phyloP scores from a whole-genome alignment of 2,113 vertebrate species.

The Typhlomys cinereus region DNA sequence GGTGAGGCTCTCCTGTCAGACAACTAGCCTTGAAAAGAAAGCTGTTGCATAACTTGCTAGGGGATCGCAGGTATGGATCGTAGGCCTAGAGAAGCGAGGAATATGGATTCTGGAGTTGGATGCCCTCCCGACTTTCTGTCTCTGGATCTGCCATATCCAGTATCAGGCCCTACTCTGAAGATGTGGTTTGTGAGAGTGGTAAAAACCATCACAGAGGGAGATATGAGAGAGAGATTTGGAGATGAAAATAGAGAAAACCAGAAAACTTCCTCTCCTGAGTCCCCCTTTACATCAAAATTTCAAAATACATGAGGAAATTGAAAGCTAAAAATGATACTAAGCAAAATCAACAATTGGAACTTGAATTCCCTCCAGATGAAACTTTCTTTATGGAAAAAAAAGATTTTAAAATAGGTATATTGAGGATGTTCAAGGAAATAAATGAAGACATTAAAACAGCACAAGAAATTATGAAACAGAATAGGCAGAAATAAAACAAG shows the following conservation, averaged over 20 bases:
- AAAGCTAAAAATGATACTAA: slow-evolving; percentile 57
- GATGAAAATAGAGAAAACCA: neutral
- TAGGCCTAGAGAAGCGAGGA: neutral
- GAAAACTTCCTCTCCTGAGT: slow-evolving; percentile 15
- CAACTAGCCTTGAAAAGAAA: neutral
- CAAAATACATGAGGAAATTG: slow-evolving; percentile 27
- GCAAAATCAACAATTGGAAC: slow-evolving; percentile 61
- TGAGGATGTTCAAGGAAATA: slow-evolving; percentile 66
- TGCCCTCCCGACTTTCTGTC: neutral
- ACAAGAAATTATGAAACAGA: slow-evolving; percentile 66
- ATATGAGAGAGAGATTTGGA: neutral
- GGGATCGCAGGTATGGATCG: neutral
- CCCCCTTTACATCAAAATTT: slow-evolving; percentile 56
- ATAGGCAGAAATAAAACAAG: slow-evolving; percentile 68
- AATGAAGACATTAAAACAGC: slow-evolving; percentile 62
- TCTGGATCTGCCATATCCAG: neutral
- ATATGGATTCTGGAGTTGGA: neutral
- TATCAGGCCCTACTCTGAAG: neutral
- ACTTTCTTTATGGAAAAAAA: slow-evolving; percentile 62
- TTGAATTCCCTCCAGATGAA: slow-evolving; percentile 66
- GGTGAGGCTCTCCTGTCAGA: neutral
- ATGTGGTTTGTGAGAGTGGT: neutral
- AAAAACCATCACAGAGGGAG: neutral
- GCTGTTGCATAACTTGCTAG: neutral
- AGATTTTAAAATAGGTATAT: slow-evolving; percentile 65